Base-by-base conservation (phyloP, 2,888 invertebrate genomes). In the Protonemura montana region DNA sequence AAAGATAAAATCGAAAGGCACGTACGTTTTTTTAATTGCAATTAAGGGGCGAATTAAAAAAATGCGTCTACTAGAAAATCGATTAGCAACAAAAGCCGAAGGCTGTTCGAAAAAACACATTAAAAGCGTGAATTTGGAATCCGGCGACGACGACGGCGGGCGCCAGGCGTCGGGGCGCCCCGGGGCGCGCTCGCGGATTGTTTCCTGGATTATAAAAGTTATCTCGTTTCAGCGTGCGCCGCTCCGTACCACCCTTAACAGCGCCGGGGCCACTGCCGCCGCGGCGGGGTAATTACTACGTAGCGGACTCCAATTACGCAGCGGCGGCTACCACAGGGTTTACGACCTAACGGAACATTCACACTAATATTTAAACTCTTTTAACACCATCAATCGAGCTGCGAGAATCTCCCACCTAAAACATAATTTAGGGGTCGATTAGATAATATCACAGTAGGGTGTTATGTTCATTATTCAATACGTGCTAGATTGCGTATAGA, bases 391-490 rank as follows among this genome's bases (percentile, higher is more conserved):
- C 59, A 59, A 59, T 59, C 59, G 59, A 59, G 59, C 59, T 59
- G 59, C 59, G 59, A 59, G 59, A 78, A 78, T 78, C 78, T 78
- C 6, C 7, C 78, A 78, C 16, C 13, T 3, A 78, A 78, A 78
- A 28, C n/a, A 78, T 78, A 59, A 81, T 81, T 28, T 81, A 81
- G 81, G 81, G 81, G 81, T 30, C n/a, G 81, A 81, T 81, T 28
- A 30, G 26, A 30, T 81, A 28, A 78, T 29, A 81, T 30, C 81
- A 81, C 81, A 30, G 28, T 81, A 28, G 81, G 29, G 81, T 30
- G 78, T 78, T 27, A 78, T 41, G 59, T 59, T 84, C 84, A 84
- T 84, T 84, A 84, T 84, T 84, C 84, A 84, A 84, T 59, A 59
- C 76, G 13, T 29, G 30, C 30, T 78, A 59, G 59, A 35, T 35